Evolutionary conservation across 2,113 vertebrate genomes (phyloP).

Genomic region (Rhynchomys soricoides): DNA sequence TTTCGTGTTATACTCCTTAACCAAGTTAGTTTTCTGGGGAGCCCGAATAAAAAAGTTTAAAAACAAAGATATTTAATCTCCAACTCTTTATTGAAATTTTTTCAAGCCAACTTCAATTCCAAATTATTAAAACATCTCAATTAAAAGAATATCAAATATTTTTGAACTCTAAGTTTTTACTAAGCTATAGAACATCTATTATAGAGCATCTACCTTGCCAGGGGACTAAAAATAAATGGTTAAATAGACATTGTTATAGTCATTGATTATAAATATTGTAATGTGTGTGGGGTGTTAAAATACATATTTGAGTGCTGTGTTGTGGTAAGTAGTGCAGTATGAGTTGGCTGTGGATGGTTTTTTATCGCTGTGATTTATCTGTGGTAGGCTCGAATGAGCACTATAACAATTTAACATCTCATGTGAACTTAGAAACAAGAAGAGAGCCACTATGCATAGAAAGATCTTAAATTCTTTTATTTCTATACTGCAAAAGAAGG

Average conservation of each 20-base stretch:
- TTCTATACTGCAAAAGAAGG: neutral
- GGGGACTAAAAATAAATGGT: neutral
- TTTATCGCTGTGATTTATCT: neutral
- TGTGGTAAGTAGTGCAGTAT: neutral
- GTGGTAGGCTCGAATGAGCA: neutral
- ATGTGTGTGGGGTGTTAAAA: neutral
- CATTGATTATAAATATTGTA: neutral
- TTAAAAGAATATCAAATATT: conserved; percentile 19
- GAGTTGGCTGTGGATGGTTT: neutral
- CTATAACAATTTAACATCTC: neutral
- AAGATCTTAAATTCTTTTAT: neutral
- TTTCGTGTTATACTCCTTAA: neutral
- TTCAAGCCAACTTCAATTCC: neutral
- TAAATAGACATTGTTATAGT: neutral
- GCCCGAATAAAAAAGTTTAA: neutral
- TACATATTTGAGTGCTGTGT: neutral
- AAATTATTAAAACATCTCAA: conserved; percentile 19
- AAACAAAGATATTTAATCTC: neutral
- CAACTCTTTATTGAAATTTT: neutral
- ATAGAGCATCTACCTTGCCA: neutral
- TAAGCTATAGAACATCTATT: neutral
- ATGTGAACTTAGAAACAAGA: neutral
- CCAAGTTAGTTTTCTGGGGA: neutral
- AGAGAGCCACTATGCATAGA: neutral
- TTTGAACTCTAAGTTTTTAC: neutral